Base-by-base conservation (phyloP, 2,888 invertebrate species). In the Dendrolimus houi region DNA sequence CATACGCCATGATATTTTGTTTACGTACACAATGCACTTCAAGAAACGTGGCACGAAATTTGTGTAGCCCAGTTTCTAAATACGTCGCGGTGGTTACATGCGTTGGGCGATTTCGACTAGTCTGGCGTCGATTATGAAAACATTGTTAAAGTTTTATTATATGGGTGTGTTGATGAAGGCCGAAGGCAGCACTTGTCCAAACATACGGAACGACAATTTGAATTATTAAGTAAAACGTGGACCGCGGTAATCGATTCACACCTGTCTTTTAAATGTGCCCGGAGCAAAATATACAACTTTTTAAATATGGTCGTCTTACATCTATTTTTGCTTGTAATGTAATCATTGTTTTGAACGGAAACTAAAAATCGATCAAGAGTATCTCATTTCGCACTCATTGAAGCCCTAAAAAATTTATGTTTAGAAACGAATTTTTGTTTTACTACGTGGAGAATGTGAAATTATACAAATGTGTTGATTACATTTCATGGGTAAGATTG, bases 111-210 rank as follows among this genome's bases (percentile, higher is more conserved):
- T 79, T 81, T 76, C 69, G 77, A 74, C 66, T 65, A 63, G 59
- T 64, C 73, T 65, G 75, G 76, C 79, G 82, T 84, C 83, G 83
- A 83, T 83, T 86, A 83, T 85, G 83, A 88, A 87, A 89, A 90
- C 87, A 88, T 87, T 85, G 85, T 89, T 88, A 87, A 87, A 85
- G 78, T 87, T 87, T 87, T 83, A 88, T 85, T 84, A 81, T 80
- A 81, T 79, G 79, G 79, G 78, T 72, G 82, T 85, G 85, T 81
- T 85, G 84, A 84, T 81, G 87, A 87, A 87, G 87, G 87, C 83
- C 85, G 81, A 68, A 67, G 71, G 72, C 70, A 74, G 70, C 87
- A 87, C 87, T 88, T 90, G 88, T 88, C 81, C 87, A 90, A 89
- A 90, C 88, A 90, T 55, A 68, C 70, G 9, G 62, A 65, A 76